phyloP scores from a whole-genome alignment of 2,797 vertebrate genomes.

The Falco concolor region DNA sequence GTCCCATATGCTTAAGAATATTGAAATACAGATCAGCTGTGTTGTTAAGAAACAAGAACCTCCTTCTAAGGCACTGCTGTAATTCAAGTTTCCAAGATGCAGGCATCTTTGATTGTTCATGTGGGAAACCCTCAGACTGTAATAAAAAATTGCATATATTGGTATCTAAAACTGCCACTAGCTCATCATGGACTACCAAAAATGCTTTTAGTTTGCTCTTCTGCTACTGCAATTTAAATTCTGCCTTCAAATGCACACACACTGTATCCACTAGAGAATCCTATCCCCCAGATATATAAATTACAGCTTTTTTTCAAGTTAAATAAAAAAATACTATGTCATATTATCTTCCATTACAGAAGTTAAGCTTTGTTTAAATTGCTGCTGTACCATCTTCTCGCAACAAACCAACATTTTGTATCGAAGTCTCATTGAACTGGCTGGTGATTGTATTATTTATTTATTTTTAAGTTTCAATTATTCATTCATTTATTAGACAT shows the following conservation, averaged over 20 bases:
- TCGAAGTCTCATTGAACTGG: neutral
- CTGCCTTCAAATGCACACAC: neutral
- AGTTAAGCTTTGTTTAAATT: neutral
- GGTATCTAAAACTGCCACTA: neutral
- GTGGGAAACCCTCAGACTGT: neutral
- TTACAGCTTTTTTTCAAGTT: neutral
- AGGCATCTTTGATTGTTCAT: neutral
- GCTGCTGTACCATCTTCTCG: neutral
- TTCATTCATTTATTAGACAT: slow-evolving; percentile 47
- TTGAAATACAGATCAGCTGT: neutral
- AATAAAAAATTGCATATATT: neutral
- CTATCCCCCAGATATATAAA: neutral
- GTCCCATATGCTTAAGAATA: neutral
- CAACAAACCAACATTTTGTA: neutral
- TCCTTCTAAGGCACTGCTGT: neutral
- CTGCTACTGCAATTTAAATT: neutral
- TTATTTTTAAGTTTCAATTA: neutral
- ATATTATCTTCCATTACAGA: neutral
- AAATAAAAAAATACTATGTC: neutral
- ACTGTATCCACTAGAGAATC: neutral
- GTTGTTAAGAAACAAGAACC: neutral
- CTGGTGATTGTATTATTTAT: neutral
- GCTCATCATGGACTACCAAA: neutral
- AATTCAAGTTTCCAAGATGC: neutral
- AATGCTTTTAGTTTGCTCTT: neutral